A percentile compares a stretch with the other conserved stretches of the same genome.
Conservation (phyloP, 2,113 vertebrate species). For the Oreochromis niloticus region DNA sequence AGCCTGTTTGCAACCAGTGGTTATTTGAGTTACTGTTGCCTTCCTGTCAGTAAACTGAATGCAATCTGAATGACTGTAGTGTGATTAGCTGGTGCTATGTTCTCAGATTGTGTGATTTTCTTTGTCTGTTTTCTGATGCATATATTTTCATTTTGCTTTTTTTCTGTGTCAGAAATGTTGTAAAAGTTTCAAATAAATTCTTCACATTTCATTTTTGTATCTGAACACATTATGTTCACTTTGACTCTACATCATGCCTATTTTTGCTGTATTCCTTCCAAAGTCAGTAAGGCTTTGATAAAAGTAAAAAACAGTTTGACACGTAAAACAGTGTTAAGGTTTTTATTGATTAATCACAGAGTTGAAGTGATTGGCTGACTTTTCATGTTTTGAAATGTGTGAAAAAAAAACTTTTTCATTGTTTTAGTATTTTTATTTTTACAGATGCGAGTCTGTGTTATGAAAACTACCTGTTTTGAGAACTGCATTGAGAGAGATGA, state of each 20-base stretch:
- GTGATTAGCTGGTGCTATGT: background rate
- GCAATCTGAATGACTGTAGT: background rate
- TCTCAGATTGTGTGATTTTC: background rate
- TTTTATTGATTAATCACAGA: background rate
- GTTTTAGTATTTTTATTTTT: background rate
- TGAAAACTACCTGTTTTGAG: background rate
- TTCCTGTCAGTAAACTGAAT: background rate
- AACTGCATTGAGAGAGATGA: background rate
- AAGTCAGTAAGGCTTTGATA: background rate
- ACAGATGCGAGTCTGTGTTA: background rate
- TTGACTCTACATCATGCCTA: fast-evolving
- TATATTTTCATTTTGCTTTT: background rate
- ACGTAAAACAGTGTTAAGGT: fast-evolving
- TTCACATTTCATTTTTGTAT: background rate
- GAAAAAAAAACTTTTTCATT: fast-evolving
- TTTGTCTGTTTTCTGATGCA: background rate
- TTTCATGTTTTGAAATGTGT: background rate
- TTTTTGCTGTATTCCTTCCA: background rate
- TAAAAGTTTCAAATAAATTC: background rate
- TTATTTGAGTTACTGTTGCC: background rate
- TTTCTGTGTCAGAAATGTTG: background rate
- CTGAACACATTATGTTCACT: background rate
- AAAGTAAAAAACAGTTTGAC: background rate
- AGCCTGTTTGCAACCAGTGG: background rate
- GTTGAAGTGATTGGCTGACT: background rate